phyloP scores from a whole-genome alignment of 2,797 vertebrate genomes.

The Chromobotia macracanthus region DNA sequence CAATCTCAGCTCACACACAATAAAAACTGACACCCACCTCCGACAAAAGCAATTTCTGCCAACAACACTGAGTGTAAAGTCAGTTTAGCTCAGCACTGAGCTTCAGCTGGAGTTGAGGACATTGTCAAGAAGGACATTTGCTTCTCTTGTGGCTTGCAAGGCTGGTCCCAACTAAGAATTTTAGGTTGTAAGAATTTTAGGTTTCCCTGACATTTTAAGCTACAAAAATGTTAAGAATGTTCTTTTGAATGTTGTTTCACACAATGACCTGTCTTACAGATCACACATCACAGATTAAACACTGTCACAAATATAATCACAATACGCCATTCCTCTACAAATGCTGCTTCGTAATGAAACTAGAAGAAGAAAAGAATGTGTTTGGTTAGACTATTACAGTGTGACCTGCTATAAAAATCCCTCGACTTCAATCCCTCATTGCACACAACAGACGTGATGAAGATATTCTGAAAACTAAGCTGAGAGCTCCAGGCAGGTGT shows the following conservation, averaged over 20 bases:
- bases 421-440: constrained; percentile 56
- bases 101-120: constrained; percentile 24
- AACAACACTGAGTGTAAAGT: constrained; percentile 64
- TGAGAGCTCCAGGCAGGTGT: constrained; percentile 93
- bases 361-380: constrained; percentile 45
- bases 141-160: constrained; percentile 15
- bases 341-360: constrained; percentile 52
- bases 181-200: too few species aligned
- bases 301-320: too few species aligned
- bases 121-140: constrained; percentile 35
- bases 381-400: constrained; percentile 54
- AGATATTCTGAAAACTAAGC: constrained; percentile 93
- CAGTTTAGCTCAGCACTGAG: constrained; percentile 44
- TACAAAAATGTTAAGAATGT: too few species aligned
- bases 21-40: constrained; percentile 64
- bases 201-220: too few species aligned
- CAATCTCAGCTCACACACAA: constrained; percentile 65
- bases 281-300: too few species aligned
- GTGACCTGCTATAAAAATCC: constrained; percentile 55
- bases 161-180: too few species aligned
- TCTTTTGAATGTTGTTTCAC: too few species aligned
- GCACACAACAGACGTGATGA: constrained; percentile 78
- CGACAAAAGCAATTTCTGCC: constrained; percentile 70
- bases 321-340: not conserved
- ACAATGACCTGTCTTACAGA: too few species aligned